Evolutionary conservation across 2,888 invertebrate species (phyloP).

Genomic region (Orthonychiurus folsomi): DNA sequence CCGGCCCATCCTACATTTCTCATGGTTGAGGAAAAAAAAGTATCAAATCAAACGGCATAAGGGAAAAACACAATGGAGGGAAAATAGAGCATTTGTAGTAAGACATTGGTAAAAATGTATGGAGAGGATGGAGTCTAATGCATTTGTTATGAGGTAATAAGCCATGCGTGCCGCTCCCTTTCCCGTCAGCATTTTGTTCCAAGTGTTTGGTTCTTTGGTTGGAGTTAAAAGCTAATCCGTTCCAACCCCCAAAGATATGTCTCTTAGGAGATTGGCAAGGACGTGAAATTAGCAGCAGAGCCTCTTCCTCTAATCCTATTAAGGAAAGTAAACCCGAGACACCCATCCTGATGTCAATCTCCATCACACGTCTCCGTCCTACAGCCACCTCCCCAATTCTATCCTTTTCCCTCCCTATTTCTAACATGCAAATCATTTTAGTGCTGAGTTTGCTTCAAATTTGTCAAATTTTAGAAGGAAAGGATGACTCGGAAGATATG

Average conservation of each 20-base stretch:
- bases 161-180: neutral
- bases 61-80: too few species aligned
- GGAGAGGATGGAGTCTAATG: too few species aligned
- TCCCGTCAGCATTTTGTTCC: neutral
- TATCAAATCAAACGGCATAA: too few species aligned
- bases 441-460: too few species aligned
- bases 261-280: neutral
- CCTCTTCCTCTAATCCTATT: neutral
- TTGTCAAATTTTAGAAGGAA: too few species aligned
- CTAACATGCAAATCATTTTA: too few species aligned
- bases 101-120: too few species aligned
- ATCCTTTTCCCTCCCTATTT: neutral
- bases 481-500: too few species aligned
- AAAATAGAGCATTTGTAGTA: too few species aligned
- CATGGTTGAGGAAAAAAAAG: too few species aligned
- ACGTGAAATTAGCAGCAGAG: neutral
- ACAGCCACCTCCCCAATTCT: neutral
- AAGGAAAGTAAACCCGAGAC: neutral
- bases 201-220: neutral
- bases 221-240: neutral
- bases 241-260: neutral
- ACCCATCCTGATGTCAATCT: neutral
- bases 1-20: neutral
- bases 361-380: neutral
- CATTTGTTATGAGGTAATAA: neutral